phyloP scores from a whole-genome alignment of 2,797 vertebrate species.

The Kryptopterus vitreolus region DNA sequence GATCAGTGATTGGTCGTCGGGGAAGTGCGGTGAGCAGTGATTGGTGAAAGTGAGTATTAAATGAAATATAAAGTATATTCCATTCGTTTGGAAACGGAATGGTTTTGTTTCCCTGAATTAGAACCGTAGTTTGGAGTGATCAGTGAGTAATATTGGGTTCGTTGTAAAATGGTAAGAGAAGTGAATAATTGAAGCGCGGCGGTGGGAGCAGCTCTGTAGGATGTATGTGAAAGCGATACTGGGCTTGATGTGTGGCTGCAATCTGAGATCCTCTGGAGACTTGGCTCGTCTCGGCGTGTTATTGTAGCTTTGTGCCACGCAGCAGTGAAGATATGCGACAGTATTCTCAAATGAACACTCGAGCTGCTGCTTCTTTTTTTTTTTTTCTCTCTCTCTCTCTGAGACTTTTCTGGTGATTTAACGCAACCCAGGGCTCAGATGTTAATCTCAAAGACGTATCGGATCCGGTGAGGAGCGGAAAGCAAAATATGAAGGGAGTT shows the following conservation, averaged over 20 bases:
- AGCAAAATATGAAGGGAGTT: neutral
- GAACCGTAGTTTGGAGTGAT: no score
- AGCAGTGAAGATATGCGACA: conserved; percentile 35
- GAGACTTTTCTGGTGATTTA: neutral
- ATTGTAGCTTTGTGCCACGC: conserved; percentile 53
- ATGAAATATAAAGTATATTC: neutral
- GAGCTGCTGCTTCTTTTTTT: conserved; percentile 11
- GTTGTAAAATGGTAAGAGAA: neutral
- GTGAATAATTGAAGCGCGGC: neutral
- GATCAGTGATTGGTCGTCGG: neutral
- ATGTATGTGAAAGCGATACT: conserved; percentile 39
- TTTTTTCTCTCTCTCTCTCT: neutral
- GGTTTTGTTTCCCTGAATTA: no score
- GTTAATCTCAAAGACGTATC: neutral
- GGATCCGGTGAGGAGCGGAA: neutral
- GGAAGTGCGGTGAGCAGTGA: neutral
- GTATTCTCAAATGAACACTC: conserved; percentile 28
- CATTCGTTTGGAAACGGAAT: no score
- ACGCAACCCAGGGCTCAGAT: neutral
- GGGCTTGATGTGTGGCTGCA: conserved; percentile 49
- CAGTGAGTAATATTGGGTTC: neutral
- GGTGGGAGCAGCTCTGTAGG: conserved; percentile 4
- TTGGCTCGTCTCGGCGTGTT: conserved; percentile 40
- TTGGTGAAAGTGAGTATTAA: neutral
- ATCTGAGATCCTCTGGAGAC: conserved; percentile 56